phyloP scores from a whole-genome alignment of 1,140 invertebrate genomes.

The Caenorhabditis briggsae region DNA sequence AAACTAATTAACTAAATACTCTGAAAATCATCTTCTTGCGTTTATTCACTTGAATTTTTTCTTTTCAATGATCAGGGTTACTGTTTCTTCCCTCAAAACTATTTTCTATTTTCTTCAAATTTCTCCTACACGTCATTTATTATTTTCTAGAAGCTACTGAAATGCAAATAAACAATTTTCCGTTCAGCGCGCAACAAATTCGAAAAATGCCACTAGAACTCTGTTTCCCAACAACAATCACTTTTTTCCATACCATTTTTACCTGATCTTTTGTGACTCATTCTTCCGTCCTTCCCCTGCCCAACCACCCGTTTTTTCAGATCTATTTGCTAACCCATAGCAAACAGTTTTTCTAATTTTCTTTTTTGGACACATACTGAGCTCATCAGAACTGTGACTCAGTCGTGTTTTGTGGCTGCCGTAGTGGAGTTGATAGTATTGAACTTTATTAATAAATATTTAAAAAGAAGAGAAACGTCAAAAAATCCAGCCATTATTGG shows the following conservation, averaged over 20 bases:
- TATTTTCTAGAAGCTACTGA: no score
- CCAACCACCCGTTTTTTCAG: neutral
- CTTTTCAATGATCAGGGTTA: no score
- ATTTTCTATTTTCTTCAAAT: no score
- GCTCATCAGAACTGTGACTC: constrained; percentile 23
- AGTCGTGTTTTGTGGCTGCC: constrained; percentile 40
- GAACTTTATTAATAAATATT: neutral
- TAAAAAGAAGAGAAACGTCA: neutral
- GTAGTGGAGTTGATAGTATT: constrained; percentile 20
- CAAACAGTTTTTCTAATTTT: constrained; percentile 31
- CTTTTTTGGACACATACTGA: constrained; percentile 14
- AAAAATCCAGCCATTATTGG: neutral
- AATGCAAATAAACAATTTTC: no score
- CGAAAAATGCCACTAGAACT: no score
- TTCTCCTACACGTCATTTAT: no score
- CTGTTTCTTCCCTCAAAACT: no score
- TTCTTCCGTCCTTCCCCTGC: neutral
- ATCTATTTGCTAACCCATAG: constrained; percentile 26
- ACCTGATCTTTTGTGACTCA: constrained; percentile 41
- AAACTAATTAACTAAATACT: no score
- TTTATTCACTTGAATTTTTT: no score
- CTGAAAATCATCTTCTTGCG: no score
- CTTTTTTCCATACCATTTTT: neutral
- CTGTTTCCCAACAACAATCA: neutral
- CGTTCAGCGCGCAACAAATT: no score